Base-by-base conservation (phyloP, 2,113 vertebrate genomes). In the Phainopepla nitens region DNA sequence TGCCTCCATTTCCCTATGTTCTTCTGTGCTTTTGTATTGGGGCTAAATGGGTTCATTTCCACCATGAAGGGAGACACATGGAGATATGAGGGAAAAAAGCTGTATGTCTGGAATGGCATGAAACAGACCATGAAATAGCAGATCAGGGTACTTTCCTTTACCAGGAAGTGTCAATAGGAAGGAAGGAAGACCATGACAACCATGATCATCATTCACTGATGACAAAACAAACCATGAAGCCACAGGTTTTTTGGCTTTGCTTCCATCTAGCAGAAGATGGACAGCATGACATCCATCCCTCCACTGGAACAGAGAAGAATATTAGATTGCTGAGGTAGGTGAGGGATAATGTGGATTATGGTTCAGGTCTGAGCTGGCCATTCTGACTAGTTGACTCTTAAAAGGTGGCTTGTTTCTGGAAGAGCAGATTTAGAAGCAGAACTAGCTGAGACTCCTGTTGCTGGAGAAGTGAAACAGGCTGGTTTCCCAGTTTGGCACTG, bases 221-320 rank as follows among this genome's bases (percentile, higher is more conserved):
- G 62, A 42, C 17, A 39, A 64, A 57, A 68, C 41, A 61, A 57
- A 22, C 20, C 1, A 5, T 22, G 51, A 82, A 88, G 50, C 4
- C 5, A 33, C 22, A 80, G 64, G 86, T 44, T 58, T 96, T 87
- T 83, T 90, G 86, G 22, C 72, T 97, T 90, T 97, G 96, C 96
- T 95, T 94, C 93, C 95, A 94, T 75, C 93, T 94, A 90, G 94
- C 89, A 95, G 92, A 88, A 83, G 41, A 39, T 7, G 62, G 72
- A 44, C 24, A 70, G 50, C n/a, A 76, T 81, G 64, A 87, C 96
- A 94, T 28, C 13, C 70, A 33, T 10, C 10, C 68, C 24, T 14
- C 11, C 2, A 0, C 19, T 13, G 51, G 50, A 33, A 57, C 29
- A 33, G 41, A 50, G 60, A 87, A 65, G 18, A 22, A 12, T 33